Conservation (phyloP, 2,113 vertebrate species). For the Poeciliopsis occidentalis region DNA sequence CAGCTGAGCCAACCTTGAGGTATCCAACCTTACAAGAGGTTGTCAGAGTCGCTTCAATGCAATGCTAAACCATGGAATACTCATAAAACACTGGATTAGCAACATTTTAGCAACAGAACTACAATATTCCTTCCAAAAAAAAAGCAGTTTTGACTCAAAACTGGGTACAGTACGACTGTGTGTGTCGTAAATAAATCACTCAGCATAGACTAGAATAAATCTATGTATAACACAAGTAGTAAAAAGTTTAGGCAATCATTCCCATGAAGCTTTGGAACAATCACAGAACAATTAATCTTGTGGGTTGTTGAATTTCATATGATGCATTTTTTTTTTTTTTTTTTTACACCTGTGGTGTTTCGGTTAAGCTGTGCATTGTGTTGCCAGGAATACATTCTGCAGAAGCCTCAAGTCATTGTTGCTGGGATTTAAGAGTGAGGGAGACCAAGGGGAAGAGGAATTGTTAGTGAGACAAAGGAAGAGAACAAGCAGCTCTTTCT, state of each 20-base stretch:
- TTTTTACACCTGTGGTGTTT: constrained; percentile 4
- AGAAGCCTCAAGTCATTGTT: constrained; percentile 15
- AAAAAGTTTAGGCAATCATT: background rate
- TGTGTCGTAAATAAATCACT: background rate
- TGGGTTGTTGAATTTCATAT: background rate
- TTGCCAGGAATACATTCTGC: constrained; percentile 1
- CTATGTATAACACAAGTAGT: background rate
- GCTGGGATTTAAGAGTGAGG: constrained; percentile 4
- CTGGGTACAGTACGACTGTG: no score
- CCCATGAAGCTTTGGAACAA: background rate
- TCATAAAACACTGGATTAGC: no score
- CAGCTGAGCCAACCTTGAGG: no score
- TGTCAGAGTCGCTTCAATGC: no score
- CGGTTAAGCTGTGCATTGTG: constrained; percentile 9
- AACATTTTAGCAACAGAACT: background rate
- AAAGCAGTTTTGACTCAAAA: background rate
- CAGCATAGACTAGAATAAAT: background rate
- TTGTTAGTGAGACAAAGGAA: constrained; percentile 39
- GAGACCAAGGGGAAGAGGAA: constrained; percentile 17
- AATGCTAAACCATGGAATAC: no score
- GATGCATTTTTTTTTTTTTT: no score
- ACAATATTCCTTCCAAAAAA: background rate
- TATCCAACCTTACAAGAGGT: no score
- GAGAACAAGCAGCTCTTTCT: constrained; percentile 34
- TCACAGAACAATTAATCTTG: background rate